Percentiles rank a stretch among this genome's conserved stretches.
Conservation (phyloP, 2,888 invertebrate genomes). For the Lithophane socia region DNA sequence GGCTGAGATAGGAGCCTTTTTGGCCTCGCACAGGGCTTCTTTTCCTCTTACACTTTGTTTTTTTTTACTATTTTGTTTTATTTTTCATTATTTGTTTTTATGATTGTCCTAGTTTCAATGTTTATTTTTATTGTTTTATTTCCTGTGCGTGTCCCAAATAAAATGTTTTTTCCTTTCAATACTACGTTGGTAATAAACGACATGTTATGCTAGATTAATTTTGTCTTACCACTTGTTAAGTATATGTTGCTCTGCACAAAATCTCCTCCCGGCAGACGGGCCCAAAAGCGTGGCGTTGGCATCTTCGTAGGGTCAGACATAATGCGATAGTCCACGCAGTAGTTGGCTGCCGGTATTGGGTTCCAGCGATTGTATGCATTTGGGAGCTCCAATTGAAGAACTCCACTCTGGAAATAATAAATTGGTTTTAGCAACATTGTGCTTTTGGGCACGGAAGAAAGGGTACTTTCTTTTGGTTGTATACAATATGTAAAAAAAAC, state of each 20-base stretch:
- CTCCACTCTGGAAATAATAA: conserved; percentile 64
- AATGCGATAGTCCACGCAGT: conserved; percentile 68
- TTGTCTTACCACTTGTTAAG: conserved; percentile 68
- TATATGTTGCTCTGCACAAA: conserved; percentile 28
- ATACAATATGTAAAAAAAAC: too few species aligned
- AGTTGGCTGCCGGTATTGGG: conserved; percentile 45
- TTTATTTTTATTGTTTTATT: too few species aligned
- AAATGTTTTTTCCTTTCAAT: not conserved
- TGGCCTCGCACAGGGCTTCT: too few species aligned
- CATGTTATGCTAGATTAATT: too few species aligned
- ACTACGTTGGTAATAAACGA: not conserved
- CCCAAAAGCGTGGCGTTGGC: conserved; percentile 34
- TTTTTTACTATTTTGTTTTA: too few species aligned
- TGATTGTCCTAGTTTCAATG: too few species aligned
- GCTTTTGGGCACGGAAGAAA: not conserved
- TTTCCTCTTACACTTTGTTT: too few species aligned
- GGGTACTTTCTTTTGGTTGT: not conserved
- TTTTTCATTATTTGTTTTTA: too few species aligned
- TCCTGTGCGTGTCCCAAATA: too few species aligned
- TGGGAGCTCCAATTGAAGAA: conserved; percentile 65
- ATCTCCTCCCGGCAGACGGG: conserved; percentile 15
- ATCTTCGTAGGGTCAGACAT: not conserved
- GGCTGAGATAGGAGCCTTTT: too few species aligned
- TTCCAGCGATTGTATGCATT: conserved; percentile 69
- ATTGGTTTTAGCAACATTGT: not conserved